Percentiles rank a stretch among this genome's conserved stretches.
Evolutionary conservation across 2,888 invertebrate genomes (phyloP).

Genomic region (Phania funesta): DNA sequence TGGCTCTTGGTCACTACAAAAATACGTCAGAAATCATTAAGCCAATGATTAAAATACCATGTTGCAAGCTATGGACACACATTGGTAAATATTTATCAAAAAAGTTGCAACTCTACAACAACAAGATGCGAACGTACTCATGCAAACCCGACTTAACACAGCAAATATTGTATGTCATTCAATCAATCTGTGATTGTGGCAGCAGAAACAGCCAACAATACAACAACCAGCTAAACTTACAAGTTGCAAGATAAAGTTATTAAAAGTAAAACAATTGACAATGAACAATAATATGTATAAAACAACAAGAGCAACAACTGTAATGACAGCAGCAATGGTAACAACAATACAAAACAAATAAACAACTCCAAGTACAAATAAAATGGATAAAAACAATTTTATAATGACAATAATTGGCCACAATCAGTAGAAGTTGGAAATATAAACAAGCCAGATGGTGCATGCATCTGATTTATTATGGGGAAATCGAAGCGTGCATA

Average conservation of each 20-base stretch:
- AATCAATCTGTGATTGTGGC: conserved; percentile 36
- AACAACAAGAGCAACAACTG: conserved; percentile 1
- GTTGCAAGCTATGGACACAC: conserved; percentile 33
- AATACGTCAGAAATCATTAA: conserved; percentile 57
- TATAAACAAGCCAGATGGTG: neutral
- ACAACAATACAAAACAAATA: neutral
- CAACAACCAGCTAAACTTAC: conserved; percentile 36
- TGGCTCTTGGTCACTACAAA: neutral
- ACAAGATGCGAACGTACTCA: neutral
- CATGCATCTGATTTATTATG: neutral
- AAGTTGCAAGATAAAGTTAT: conserved; percentile 60
- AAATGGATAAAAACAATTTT: conserved; percentile 46
- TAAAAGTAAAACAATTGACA: conserved; percentile 57
- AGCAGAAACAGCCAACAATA: conserved; percentile 6
- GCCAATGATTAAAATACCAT: conserved; percentile 63
- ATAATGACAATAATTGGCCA: conserved; percentile 63
- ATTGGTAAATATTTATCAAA: conserved; percentile 25
- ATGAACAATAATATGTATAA: conserved; percentile 41
- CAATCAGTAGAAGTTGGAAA: conserved; percentile 1
- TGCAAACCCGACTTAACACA: conserved; percentile 33
- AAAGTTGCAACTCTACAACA: conserved; percentile 29
- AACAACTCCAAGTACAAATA: conserved; percentile 46
- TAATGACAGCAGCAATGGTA: neutral
- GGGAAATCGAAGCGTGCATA: neutral
- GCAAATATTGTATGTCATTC: conserved; percentile 56